phyloP scores from a whole-genome alignment of 2,888 invertebrate species.

The Chelonus formosanus region DNA sequence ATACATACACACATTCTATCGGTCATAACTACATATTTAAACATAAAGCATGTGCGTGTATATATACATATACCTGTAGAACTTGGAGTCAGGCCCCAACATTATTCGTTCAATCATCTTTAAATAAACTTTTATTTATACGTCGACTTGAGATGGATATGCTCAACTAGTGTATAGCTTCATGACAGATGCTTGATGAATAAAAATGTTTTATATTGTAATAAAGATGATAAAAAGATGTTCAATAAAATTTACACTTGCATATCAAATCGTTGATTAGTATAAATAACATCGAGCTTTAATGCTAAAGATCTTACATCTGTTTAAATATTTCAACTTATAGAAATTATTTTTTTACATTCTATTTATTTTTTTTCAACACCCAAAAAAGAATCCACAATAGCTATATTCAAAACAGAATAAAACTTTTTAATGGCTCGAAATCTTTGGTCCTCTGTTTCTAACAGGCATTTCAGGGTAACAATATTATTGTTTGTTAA shows the following conservation, averaged over 20 bases:
- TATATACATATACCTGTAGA: no score
- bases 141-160: conserved; percentile 57
- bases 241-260: not conserved
- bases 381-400: no score
- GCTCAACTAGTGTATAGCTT: conserved; percentile 50
- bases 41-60: not conserved
- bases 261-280: not conserved
- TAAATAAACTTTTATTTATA: conserved; percentile 64
- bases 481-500: no score
- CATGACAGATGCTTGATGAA: conserved; percentile 57
- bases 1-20: conserved; percentile 1
- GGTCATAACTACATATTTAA: conserved; percentile 4
- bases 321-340: no score
- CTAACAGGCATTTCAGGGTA: no score
- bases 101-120: conserved; percentile 51
- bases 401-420: no score
- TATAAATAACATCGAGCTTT: no score
- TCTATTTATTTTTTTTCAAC: no score
- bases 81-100: conserved; percentile 37
- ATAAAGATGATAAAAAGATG: conserved; percentile 9
- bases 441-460: no score
- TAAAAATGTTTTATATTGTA: conserved; percentile 44
- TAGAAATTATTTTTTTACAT: no score
- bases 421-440: no score
- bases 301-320: no score